These are phyloP conservation scores for Conus canariensis DNA, from an alignment of 2,888 invertebrate species.

Conservation along the genomic window DNA sequence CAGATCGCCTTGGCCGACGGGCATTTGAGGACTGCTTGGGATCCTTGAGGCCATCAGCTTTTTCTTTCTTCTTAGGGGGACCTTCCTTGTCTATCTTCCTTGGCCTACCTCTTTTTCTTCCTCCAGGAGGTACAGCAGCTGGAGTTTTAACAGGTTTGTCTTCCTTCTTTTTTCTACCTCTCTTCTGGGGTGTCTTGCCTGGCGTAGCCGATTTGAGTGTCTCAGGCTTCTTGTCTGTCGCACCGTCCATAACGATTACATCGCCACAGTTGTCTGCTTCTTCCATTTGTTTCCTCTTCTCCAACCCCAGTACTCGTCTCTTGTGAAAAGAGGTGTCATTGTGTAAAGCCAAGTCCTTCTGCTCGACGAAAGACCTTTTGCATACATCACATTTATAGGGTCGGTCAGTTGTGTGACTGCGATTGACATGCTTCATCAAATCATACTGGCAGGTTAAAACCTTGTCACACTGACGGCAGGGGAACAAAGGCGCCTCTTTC, in stretches of 20 bases:
- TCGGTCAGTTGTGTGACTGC: slow-evolving; percentile 43
- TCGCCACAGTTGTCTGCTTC: not conserved
- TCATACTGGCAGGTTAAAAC: slow-evolving; percentile 41
- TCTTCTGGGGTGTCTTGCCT: slow-evolving; percentile 25
- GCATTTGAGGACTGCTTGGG: not conserved
- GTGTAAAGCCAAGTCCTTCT: slow-evolving; percentile 43
- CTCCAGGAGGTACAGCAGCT: not conserved
- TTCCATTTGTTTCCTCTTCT: slow-evolving; percentile 13
- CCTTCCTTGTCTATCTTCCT: slow-evolving; percentile 14
- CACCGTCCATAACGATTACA: not conserved
- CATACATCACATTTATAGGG: slow-evolving; percentile 55
- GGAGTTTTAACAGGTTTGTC: not conserved
- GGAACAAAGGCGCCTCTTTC: slow-evolving; percentile 54
- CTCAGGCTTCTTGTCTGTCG: not conserved
- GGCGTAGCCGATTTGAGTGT: not conserved
- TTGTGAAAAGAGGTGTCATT: slow-evolving; percentile 47
- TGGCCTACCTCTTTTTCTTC: slow-evolving; percentile 2
- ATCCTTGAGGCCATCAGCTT: not conserved
- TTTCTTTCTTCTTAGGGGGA: not conserved
- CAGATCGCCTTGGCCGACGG: not conserved
- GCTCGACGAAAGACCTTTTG: slow-evolving; percentile 58
- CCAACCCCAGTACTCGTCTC: not conserved
- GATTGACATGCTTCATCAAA: slow-evolving; percentile 42
- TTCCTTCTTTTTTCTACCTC: not conserved
- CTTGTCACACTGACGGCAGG: slow-evolving; percentile 54